Percentiles rank a stretch among this genome's conserved stretches.
Evolutionary conservation across 2,113 vertebrate species (phyloP).

Genomic region (Paramormyrops kingsleyae): DNA sequence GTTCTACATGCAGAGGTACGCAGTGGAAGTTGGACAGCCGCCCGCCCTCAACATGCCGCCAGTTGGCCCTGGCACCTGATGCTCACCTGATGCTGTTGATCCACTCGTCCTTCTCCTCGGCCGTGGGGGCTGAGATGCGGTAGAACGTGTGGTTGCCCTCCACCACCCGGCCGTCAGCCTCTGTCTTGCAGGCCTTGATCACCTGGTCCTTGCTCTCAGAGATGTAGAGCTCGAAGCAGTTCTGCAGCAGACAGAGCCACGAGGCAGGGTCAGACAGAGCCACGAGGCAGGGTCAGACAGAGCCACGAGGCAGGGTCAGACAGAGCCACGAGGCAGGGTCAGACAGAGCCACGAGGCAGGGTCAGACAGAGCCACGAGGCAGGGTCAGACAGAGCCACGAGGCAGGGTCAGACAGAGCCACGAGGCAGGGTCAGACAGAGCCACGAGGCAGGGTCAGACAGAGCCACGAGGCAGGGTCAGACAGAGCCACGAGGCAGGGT

Average conservation of each 20-base stretch:
- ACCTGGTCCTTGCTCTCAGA: constrained; percentile 96
- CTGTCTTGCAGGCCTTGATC: constrained; percentile 97
- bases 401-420: background rate
- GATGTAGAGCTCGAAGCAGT: constrained; percentile 97
- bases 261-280: background rate
- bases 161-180: constrained; percentile 91
- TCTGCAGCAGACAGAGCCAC: constrained; percentile 52
- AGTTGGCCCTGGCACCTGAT: background rate
- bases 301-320: background rate
- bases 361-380: background rate
- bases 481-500: background rate
- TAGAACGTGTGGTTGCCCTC: constrained; percentile 97
- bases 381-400: background rate
- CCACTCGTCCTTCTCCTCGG: constrained; percentile 93
- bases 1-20: background rate
- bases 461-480: background rate
- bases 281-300: background rate
- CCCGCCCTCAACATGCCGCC: background rate
- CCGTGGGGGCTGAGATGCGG: constrained; percentile 86
- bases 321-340: background rate
- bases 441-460: background rate
- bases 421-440: background rate
- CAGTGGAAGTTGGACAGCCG: background rate
- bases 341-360: background rate
- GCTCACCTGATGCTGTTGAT: constrained; percentile 94